Evolutionary conservation across 2,888 invertebrate species (phyloP), one percentile per base, ranked within the genome.

Genomic region (Cataglyphis altisquamis): DNA sequence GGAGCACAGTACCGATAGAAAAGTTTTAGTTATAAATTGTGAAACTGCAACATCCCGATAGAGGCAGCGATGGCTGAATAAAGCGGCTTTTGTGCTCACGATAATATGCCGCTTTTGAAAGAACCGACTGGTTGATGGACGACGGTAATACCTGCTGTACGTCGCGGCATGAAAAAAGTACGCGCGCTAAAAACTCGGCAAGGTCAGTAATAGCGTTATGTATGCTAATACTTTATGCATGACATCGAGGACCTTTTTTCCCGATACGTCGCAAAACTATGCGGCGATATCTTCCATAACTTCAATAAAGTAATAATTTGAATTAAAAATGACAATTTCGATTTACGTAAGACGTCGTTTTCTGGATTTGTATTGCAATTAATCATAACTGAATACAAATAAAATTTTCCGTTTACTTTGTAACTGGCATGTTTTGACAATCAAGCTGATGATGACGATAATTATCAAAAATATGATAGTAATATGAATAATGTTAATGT

Each of bases 31-130:
- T 74, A 84, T 84, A 82, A 82, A 68, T 84, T 75, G 82, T 72
- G 60, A 63, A 68, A 68, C 84, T 84, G 82, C 70, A 84, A 39
- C 75, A 82, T 84, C 64, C 67, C 84, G 84, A 84, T 82, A 84
- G 67, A 84, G 62, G 63, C 82, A 52, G 25, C 77, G 67, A 83
- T 75, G 64, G 74, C 68, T 68, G 74, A 73, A 75, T 82, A 82
- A 84, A 84, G 84, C 82, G 75, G 84, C 84, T 84, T 82, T 84
- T 82, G 74, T 75, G 75, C 74, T 60, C 55, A 70, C 68, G 74
- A 84, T 84, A 82, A 84, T 78, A 72, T 82, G 82, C 75, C 52
- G 67, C 84, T 82, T 84, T 82, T 68, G 72, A 82, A 74, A 70
- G 82, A 84, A 41, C 84, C 78, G 70, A 36, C 36, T 48, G 5